Evolutionary conservation across 2,797 vertebrate species (phyloP), one percentile per base, ranked within the genome.

Genomic region (Amblyopsis hoosieri): DNA sequence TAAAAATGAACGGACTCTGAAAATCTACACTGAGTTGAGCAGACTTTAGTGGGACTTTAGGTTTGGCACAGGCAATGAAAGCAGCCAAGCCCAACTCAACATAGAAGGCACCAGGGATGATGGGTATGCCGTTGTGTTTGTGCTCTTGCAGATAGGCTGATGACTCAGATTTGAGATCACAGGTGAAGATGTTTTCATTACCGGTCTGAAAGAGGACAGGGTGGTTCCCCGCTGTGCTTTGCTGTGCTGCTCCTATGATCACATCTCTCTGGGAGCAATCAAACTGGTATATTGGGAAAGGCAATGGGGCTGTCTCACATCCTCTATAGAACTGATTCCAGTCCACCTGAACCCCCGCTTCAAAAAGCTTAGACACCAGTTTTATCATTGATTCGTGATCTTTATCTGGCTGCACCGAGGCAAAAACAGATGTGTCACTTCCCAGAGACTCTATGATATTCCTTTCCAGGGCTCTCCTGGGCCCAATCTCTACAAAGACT

Each of bases 401-500:
- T 84, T 86, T 88, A 15, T 86, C 85, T 1, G 85, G 92, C 57
- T 94, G 91, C 55, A 92, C 80, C 0, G 93, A 90, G 53, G 90
- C 77, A 12, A 96, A 78, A n/a, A 95, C 92, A 52, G 55, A 64
- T 1, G 83, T 85, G 23, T 80, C 73, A 47, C 88, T 80, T 60
- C 92, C 93, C 33, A 96, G 74, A 1, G 83, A 90, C 78, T 97
- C 95, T 58, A 78, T 82, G 17, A 96, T 95, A 75, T 90, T 93
- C 65, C 92, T 89, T 66, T 94, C 90, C 29, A 97, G 62, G 0
- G 80, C 89, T 67, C 80, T 88, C 50, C 89, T 92, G 60, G 94
- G 93, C 6, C 92, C 92, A 65, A 95, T 95, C 84, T 96, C 94
- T 55, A 96, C 89, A 91, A 94, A 95, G 2, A 95, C 74, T 5